These are phyloP conservation scores for Athripsodes cinereus DNA, from an alignment of 2,888 invertebrate genomes.

Conservation along the genomic window DNA sequence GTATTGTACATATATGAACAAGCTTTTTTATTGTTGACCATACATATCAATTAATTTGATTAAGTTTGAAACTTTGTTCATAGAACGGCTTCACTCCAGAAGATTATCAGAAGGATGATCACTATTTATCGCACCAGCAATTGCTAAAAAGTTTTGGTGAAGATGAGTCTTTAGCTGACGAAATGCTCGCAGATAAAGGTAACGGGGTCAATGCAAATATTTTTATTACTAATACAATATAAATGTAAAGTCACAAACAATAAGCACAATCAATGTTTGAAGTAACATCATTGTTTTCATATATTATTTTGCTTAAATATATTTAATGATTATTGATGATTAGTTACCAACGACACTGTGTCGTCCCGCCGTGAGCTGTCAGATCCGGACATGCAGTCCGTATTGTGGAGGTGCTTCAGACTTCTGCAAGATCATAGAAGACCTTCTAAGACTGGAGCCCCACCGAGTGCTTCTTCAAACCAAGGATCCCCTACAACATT, in stretches of 20 bases:
- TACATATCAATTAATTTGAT: neutral
- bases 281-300: neutral
- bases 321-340: slow-evolving; percentile 6
- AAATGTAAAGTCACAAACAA: too few relatives aligned
- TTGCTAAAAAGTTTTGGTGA: slow-evolving; percentile 66
- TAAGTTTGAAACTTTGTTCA: slow-evolving; percentile 16
- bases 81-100: slow-evolving; percentile 76
- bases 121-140: slow-evolving; percentile 61
- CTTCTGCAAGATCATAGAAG: slow-evolving; percentile 58
- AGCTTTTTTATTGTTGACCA: neutral
- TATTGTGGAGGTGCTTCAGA: slow-evolving; percentile 70
- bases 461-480: slow-evolving; percentile 55
- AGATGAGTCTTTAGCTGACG: slow-evolving; percentile 56
- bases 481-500: slow-evolving; percentile 51
- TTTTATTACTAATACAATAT: too few relatives aligned
- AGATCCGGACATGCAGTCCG: slow-evolving; percentile 63
- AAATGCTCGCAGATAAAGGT: slow-evolving; percentile 77
- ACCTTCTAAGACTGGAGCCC: slow-evolving; percentile 49
- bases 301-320: slow-evolving; percentile 6
- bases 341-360: slow-evolving; percentile 69
- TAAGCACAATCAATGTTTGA: too few relatives aligned
- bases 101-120: slow-evolving; percentile 65
- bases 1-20: slow-evolving; percentile 31
- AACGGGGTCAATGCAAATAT: slow-evolving; percentile 31
- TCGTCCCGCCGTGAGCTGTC: slow-evolving; percentile 68